phyloP scores from a whole-genome alignment of 2,888 invertebrate genomes.

The Brachylomia viminalis region DNA sequence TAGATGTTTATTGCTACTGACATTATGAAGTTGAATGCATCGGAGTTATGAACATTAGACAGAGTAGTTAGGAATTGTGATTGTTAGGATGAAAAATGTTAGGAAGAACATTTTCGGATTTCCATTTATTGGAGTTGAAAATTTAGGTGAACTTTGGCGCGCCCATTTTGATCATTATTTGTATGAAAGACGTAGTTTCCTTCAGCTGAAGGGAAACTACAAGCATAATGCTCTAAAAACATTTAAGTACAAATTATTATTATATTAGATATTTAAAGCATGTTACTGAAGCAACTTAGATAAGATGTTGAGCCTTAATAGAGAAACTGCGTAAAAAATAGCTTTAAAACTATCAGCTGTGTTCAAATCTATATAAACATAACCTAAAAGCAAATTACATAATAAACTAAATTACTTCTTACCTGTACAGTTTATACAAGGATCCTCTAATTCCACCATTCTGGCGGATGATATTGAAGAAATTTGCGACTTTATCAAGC shows the following conservation, averaged over 20 bases:
- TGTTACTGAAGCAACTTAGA: too few species aligned
- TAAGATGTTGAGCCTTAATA: background rate
- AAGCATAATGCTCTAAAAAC: too few species aligned
- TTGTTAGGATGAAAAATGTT: too few species aligned
- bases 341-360: background rate
- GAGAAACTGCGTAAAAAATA: background rate
- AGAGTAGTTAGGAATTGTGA: too few species aligned
- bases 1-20: too few species aligned
- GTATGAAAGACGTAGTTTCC: background rate
- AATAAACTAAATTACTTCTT: conserved; percentile 75
- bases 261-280: too few species aligned
- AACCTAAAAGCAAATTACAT: conserved; percentile 83
- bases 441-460: conserved; percentile 94
- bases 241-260: too few species aligned
- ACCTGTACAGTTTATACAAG: conserved; percentile 94
- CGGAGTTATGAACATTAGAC: too few species aligned
- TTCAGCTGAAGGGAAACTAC: background rate
- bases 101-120: too few species aligned
- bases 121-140: too few species aligned
- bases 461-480: conserved; percentile 92
- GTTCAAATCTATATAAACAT: conserved; percentile 66
- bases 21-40: too few species aligned
- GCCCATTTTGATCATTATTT: background rate
- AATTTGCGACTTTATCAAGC: conserved; percentile 92
- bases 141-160: too few species aligned